Base-by-base conservation (phyloP, 2,888 invertebrate genomes). In the Eulithis testata region DNA sequence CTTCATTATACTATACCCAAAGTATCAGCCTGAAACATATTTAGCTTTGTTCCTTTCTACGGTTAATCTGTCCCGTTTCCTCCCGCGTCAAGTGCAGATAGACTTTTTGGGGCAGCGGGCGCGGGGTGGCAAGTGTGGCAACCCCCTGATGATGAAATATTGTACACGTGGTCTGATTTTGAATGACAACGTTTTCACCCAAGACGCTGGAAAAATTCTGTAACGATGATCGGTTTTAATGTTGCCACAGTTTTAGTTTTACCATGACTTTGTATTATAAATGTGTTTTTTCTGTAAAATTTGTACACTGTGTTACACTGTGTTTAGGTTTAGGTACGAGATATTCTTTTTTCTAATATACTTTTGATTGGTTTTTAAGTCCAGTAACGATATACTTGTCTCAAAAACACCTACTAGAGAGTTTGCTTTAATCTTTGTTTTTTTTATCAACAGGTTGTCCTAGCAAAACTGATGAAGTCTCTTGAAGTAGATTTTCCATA, bases 101-200 rank as follows among this genome's bases (percentile, higher is more conserved):
- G 91, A 92, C 90, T 92, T 91, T 92, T 91, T 88, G 90, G 91
- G 63, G 60, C 56, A 63, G 70, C 77, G 77, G 73, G 78, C 74
- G 75, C 73, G 75, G 72, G 83, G 40, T 40, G 40, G 40, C 40
- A 40, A 68, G 71, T 76, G 75, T 73, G 69, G 51, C 73, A 69
- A 27, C 52, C 88, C 90, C 92, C 93, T 94, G 94, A 94, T 94
- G 95, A 95, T 95, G 95, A 95, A 95, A 95, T 95, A 95, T 95
- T 94, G 94, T 94, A 94, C 95, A 95, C 95, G 95, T 95, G 95
- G 95, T 95, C 94, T 94, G 95, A 95, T 95, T 95, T 94, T 94
- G 94, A 95, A 95, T 94, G 95, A 94, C 94, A 94, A 91, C 94
- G 94, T 93, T 89, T 94, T 92, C 50, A 78, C 78, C 76, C 88